Evolutionary conservation across 2,113 vertebrate genomes (phyloP), one percentile per base, ranked within the genome.

Genomic region (Xenus cinereus): DNA sequence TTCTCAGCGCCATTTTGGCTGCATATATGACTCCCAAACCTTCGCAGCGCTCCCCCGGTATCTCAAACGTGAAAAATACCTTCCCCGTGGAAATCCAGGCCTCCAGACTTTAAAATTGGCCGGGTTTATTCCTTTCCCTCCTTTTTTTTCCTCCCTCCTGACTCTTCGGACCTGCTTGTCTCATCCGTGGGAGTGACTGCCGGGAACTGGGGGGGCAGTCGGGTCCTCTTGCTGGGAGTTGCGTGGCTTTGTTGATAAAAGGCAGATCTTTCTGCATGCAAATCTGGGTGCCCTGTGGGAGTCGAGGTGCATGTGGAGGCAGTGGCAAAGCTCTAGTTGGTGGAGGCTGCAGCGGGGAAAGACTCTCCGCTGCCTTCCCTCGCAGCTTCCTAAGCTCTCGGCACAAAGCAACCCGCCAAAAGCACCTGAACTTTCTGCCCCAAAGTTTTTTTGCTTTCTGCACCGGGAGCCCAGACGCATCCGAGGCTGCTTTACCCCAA

Each of bases 1-100:
- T 96, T 98, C 98, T 98, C 98, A 98, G 98, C 99, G 99, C 99
- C 99, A 99, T 99, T 98, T 99, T 99, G 98, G 97, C 97, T 98
- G 96, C 97, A 96, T 97, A 97, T 97, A 93, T 95, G 97, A 97
- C 97, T 97, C 95, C 90, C 90, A 87, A 95, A 89, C 73, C 95
- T 86, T 96, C 12, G 37, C 69, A 69, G 74, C 5, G 1, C 71
- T 95, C 50, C 77, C 77, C 54, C 17, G 4, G n/a, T 76, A 82
- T 87, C 82, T 93, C 59, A 27, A 79, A 89, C 2, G 33, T 39
- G 78, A 30, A 96, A 95, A 86, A 46, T 81, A 66, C 66, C 69
- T 95, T 92, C 57, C 78, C 69, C 3, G 35, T 43, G 89, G 57
- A 56, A 94, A 96, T 93, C 73, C 66, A 22, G 89, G 83, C 48